Percentiles rank a stretch among this genome's conserved stretches.
phyloP scores from a whole-genome alignment of 2,113 vertebrate genomes.

The Cranoglanis bouderius region DNA sequence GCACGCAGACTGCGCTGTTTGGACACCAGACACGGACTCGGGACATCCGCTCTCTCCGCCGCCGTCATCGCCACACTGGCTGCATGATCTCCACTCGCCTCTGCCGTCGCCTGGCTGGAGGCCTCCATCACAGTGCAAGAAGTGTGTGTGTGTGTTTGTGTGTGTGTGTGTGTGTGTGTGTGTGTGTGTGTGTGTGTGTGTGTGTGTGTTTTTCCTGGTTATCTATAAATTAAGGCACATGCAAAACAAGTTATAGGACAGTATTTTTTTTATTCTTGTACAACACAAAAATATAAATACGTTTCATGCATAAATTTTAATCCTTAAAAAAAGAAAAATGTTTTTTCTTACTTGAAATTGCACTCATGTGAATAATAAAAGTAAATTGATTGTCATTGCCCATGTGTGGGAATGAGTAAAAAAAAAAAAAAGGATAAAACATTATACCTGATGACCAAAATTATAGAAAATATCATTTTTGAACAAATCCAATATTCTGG shows the following conservation, averaged over 20 bases:
- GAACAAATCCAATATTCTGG: background rate
- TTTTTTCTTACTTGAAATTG: background rate
- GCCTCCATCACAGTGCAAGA: constrained; percentile 65
- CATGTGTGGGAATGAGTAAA: too few relatives aligned
- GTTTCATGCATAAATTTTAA: background rate
- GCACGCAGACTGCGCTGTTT: constrained; percentile 78
- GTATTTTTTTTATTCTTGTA: background rate
- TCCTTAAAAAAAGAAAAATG: too few relatives aligned
- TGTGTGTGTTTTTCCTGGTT: background rate
- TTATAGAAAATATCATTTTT: background rate
- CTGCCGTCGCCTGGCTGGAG: constrained; percentile 64
- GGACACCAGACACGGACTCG: constrained; percentile 58
- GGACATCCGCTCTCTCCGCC: constrained; percentile 53
- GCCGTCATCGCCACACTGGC: constrained; percentile 30
- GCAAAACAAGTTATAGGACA: background rate
- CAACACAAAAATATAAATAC: background rate
- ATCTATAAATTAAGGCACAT: background rate
- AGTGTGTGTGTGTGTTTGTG: background rate
- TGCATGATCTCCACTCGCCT: constrained; percentile 70
- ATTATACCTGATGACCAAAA: too few relatives aligned
- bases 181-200: background rate
- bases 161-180: background rate
- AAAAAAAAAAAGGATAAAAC: background rate
- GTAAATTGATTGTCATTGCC: too few relatives aligned
- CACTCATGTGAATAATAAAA: too few relatives aligned